A percentile compares a stretch with the other conserved stretches of the same genome.
These are phyloP conservation scores for Phenganax stokvisi DNA, from an alignment of 92 coral and sea anemone genomes.

Conservation along the genomic window DNA sequence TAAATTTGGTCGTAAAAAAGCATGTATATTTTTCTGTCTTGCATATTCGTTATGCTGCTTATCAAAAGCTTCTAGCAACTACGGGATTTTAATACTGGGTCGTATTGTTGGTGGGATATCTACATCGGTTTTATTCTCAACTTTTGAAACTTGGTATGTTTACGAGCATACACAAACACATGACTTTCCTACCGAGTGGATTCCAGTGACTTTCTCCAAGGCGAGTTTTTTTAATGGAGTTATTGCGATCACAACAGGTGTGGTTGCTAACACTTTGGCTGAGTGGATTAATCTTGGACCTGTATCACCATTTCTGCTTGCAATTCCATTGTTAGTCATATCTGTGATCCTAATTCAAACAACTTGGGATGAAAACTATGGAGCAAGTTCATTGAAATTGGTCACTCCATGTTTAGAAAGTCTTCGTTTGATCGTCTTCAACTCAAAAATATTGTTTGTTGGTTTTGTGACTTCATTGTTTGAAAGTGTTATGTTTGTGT, in stretches of 20 bases:
- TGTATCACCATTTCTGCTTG: slow-evolving; percentile 88
- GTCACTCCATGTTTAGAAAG: slow-evolving; percentile 85
- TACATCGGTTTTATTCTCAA: slow-evolving; percentile 80
- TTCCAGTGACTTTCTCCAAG: slow-evolving; percentile 78
- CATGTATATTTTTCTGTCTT: slow-evolving; percentile 80
- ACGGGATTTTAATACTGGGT: slow-evolving; percentile 75
- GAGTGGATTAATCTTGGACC: slow-evolving; percentile 96
- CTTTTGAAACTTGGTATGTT: slow-evolving; percentile 96
- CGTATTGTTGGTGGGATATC: slow-evolving; percentile 93
- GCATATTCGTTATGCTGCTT: slow-evolving; percentile 83
- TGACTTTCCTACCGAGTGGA: slow-evolving; percentile 91
- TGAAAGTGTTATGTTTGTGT: slow-evolving; percentile 94
- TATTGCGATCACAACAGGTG: slow-evolving; percentile 77
- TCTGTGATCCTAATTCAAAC: slow-evolving; percentile 70
- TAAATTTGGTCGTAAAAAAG: slow-evolving; percentile 84
- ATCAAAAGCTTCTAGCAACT: slow-evolving; percentile 81
- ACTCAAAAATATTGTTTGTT: slow-evolving; percentile 67
- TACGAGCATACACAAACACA: slow-evolving; percentile 90
- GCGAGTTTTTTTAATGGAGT: slow-evolving; percentile 89
- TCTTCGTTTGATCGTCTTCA: slow-evolving; percentile 74
- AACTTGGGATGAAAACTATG: slow-evolving; percentile 97
- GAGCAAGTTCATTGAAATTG: slow-evolving; percentile 64
- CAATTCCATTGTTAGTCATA: slow-evolving; percentile 74
- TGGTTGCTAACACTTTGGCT: slow-evolving; percentile 69
- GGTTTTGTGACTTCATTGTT: slow-evolving; percentile 85